Evolutionary conservation across 2,797 vertebrate species (phyloP), one percentile per base, ranked within the genome.

Genomic region (Falco concolor): DNA sequence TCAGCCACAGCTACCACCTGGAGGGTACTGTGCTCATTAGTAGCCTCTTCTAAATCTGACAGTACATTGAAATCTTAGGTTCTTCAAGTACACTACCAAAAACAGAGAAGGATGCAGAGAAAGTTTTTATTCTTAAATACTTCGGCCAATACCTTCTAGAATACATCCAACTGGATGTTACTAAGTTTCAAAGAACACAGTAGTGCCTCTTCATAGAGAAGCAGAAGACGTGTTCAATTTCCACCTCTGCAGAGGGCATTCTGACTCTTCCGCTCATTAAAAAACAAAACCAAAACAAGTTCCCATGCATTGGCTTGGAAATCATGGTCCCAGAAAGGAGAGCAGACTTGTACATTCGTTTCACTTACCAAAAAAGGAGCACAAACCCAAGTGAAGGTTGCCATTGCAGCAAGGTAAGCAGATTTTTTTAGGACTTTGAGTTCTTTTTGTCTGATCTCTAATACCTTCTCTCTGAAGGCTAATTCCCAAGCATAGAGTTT

Each of bases 401-500:
- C 98, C 34, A 99, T 14, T 2, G 99, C 99, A 0, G 98, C 98
- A 85, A 99, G 98, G 94, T 99, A 99, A 42, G 99, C 99, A 1
- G 98, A 98, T 77, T 99, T 99, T 97, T 99, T 99, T 63, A 99
- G 98, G 44, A 99, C 99, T 82, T 77, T 87, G 84, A 99, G 98
- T 96, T 99, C 99, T 24, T 98, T 98, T 97, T 98, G 98, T 30
- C 99, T 94, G 97, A 99, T 99, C 36, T 97, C 95, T 16, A 99
- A 98, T 79, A 99, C 99, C 92, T 99, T 99, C 87, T 98, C 98
- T 95, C 97, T 98, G 97, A 99, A 99, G 12, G 99, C 99, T 97
- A 99, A 97, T 97, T 99, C 99, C 99, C 99, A 99, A 67, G 99
- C 99, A 1, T 99, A 99, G 30, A 99, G 98, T 97, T 99, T 99